Evolutionary conservation across 2,888 invertebrate species (phyloP).

Genomic region (Stenurella melanura): DNA sequence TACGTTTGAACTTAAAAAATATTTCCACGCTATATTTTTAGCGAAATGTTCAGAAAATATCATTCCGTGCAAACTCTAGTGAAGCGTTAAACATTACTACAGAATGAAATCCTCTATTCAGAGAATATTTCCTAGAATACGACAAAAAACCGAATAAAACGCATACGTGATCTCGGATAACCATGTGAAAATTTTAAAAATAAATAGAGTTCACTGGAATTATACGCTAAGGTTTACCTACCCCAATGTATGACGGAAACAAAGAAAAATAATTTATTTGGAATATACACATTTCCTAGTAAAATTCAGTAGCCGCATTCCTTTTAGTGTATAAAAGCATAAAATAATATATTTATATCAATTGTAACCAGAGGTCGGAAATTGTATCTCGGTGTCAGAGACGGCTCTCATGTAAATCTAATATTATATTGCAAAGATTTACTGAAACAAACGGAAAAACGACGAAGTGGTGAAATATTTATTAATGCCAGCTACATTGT

Average conservation of each 20-base stretch:
- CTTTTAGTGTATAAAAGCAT: no score
- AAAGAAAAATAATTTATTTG: background rate
- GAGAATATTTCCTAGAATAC: constrained; percentile 5
- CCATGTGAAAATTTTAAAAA: constrained; percentile 15
- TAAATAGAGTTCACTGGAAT: background rate
- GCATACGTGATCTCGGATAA: constrained; percentile 6
- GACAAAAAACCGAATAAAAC: constrained; percentile 8
- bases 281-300: no score
- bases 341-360: no score
- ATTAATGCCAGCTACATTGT: no score
- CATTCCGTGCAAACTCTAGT: constrained; percentile 5
- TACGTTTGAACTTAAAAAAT: background rate
- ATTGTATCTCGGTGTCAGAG: no score
- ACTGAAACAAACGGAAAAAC: no score
- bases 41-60: background rate
- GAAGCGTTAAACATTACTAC: constrained; percentile 13
- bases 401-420: no score
- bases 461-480: no score
- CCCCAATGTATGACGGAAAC: background rate
- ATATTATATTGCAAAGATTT: no score
- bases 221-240: background rate
- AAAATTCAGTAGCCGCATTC: no score
- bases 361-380: no score
- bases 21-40: background rate
- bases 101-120: background rate